Evolutionary conservation across 1,140 invertebrate genomes (phyloP), one percentile per base, ranked within the genome.

Genomic region (Meloidogyne floridensis): DNA sequence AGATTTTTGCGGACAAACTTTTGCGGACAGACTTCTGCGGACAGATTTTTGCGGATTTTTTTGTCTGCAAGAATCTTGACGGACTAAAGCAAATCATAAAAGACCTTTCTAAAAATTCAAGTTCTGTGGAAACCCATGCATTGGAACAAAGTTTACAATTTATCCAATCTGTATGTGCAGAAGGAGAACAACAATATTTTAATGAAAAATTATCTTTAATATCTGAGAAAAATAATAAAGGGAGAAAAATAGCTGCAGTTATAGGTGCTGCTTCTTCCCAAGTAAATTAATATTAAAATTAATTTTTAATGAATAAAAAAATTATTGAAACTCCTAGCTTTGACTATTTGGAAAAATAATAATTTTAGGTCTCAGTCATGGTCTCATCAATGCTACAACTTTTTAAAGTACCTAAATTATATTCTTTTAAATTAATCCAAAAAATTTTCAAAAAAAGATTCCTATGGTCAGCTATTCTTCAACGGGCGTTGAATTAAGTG

Each of bases 81-180:
- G 32, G 32, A 32, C 32, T 32, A 32, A 32, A 32, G 32, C 2
- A 32, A 32, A 32, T 32, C 32, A 32, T 32, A 32, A 32, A 32
- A 2, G 32, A 32, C 13, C 42, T 4, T 18, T 65, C 18, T 18
- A 76, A 75, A 32, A 71, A 20, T 32, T 51, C 18, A 80, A 88
- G 87, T 89, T 93, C 93, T n/a, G 91, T 93, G 42, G 94, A 95
- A 85, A 94, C 94, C 0, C 94, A 94, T 90, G 94, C 94, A 1
- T 91, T 95, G 0, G 94, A 95, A 88, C 94, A 95, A 87, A 94
- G 93, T 75, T 91, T 95, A 84, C 93, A 94, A 88, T 95, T 95
- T 87, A 93, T 95, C 72, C 89, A 90, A 82, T 82, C 88, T 9
- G 87, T 88, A 3, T 93, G 93, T 84, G 90, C 92, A 75, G 92